Conservation (phyloP, 2,888 invertebrate species). For the Aphidoletes aphidimyza region DNA sequence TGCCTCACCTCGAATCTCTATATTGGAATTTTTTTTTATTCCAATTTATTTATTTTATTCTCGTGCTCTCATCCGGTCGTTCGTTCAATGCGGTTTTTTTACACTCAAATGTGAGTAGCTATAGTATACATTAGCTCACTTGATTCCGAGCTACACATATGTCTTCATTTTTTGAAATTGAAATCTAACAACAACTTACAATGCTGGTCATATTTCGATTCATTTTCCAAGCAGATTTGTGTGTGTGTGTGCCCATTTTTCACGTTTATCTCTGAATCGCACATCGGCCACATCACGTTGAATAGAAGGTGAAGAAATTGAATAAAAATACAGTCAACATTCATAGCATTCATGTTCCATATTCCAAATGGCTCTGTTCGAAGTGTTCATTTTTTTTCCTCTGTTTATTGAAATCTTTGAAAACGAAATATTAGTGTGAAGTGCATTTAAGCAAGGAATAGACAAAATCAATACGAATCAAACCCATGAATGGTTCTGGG, state of each 20-base stretch:
- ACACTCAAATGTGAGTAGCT: too few relatives aligned
- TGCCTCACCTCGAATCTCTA: slow-evolving; percentile 18
- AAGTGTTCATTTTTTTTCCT: background rate
- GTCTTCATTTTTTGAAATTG: background rate
- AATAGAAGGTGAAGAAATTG: slow-evolving; percentile 6
- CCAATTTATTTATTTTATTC: slow-evolving; percentile 32
- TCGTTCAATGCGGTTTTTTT: background rate
- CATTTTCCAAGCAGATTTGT: background rate
- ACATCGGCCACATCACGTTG: background rate
- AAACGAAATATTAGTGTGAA: background rate
- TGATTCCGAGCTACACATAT: background rate
- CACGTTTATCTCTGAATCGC: background rate
- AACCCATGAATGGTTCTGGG: background rate
- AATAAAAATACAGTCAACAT: background rate
- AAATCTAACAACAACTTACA: slow-evolving; percentile 29
- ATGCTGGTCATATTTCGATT: background rate
- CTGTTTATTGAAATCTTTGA: background rate
- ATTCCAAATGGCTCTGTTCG: too few relatives aligned
- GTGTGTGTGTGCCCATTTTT: background rate
- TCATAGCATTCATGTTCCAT: background rate
- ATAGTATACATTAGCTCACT: background rate
- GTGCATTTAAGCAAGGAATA: slow-evolving; percentile 15
- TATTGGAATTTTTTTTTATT: background rate
- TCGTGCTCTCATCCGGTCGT: too few relatives aligned
- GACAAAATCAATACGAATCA: background rate